These are phyloP conservation scores for Dryobates pubescens DNA, from an alignment of 2,797 vertebrate genomes.

Conservation along the genomic window DNA sequence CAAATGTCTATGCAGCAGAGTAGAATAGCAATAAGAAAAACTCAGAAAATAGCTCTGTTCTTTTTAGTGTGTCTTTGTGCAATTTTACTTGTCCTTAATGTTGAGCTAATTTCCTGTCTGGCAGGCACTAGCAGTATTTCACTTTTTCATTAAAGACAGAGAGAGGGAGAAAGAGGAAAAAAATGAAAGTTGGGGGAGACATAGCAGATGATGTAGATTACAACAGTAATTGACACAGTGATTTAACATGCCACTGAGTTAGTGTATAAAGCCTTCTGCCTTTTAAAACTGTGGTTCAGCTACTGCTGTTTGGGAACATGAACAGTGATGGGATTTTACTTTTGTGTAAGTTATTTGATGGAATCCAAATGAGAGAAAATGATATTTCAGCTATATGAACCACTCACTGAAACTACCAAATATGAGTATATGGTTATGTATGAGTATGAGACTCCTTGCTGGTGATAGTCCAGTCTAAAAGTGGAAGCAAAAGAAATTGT, in stretches of 20 bases:
- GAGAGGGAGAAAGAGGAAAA: neutral
- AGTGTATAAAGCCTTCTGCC: neutral
- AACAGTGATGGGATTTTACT: slow-evolving; percentile 12
- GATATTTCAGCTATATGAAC: neutral
- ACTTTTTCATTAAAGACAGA: slow-evolving; percentile 43
- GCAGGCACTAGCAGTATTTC: slow-evolving; percentile 37
- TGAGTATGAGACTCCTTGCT: neutral
- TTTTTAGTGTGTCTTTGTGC: slow-evolving; percentile 25
- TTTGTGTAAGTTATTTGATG: neutral
- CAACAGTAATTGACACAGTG: neutral
- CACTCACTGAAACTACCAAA: neutral
- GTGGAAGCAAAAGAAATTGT: neutral
- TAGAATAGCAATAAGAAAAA: slow-evolving; percentile 47
- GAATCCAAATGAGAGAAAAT: slow-evolving; percentile 16
- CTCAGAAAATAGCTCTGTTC: slow-evolving; percentile 28
- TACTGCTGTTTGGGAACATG: neutral
- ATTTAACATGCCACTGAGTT: neutral
- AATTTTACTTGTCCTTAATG: slow-evolving; percentile 53
- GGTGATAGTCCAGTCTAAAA: neutral
- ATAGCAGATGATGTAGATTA: neutral
- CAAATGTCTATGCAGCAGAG: neutral
- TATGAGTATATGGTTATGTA: neutral
- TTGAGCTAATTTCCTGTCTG: slow-evolving; percentile 63
- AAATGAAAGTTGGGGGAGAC: neutral
- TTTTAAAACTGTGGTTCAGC: neutral